A percentile compares a stretch with the other conserved stretches of the same genome.
Conservation (phyloP, 1,140 invertebrate species). For the Hylyphantes graminicola region DNA sequence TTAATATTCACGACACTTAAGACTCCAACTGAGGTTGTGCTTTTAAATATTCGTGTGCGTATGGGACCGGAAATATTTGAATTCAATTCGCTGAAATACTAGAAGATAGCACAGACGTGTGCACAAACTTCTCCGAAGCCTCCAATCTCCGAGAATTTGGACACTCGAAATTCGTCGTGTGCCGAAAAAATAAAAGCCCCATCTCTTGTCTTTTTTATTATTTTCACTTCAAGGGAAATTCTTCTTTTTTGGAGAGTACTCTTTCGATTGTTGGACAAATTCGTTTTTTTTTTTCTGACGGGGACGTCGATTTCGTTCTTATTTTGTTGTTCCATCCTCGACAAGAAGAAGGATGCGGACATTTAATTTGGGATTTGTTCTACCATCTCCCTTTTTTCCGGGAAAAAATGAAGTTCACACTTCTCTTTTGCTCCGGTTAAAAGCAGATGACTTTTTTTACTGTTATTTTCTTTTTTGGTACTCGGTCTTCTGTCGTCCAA, state of each 20-base stretch:
- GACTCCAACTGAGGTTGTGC: too few species aligned
- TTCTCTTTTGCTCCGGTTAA: not conserved
- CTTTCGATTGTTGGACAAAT: constrained; percentile 9
- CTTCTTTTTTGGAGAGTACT: not conserved
- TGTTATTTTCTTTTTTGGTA: not conserved
- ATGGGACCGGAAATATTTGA: too few species aligned
- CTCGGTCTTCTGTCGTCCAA: not conserved
- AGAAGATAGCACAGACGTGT: too few species aligned
- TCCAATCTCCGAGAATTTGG: too few species aligned
- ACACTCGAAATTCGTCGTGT: too few species aligned
- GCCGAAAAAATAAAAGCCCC: not conserved
- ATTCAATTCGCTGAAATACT: too few species aligned
- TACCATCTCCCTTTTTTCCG: not conserved
- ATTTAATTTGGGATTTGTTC: not conserved
- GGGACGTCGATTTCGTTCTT: not conserved
- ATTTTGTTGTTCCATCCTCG: not conserved
- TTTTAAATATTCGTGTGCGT: too few species aligned
- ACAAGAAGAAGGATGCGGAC: not conserved
- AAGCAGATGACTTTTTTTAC: not conserved
- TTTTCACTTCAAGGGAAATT: not conserved
- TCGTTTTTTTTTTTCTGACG: not conserved
- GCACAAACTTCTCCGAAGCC: too few species aligned
- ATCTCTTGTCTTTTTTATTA: not conserved
- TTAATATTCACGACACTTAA: too few species aligned
- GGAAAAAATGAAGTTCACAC: not conserved